phyloP scores from a whole-genome alignment of 2,888 invertebrate genomes.

The Phaedon cochleariae region DNA sequence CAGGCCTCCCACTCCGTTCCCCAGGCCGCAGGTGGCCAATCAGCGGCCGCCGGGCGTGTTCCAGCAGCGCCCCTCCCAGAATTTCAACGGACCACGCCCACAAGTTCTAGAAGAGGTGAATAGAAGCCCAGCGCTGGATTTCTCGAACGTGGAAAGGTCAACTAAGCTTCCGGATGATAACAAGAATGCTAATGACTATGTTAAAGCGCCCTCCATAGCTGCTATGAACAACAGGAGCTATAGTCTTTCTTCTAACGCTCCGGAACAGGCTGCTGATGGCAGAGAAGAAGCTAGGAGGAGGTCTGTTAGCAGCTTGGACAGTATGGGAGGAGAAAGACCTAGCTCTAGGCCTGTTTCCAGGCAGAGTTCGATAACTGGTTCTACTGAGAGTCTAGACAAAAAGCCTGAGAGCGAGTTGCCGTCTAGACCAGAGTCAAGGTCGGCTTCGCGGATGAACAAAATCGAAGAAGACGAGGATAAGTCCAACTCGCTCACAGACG shows the following conservation, averaged over 20 bases:
- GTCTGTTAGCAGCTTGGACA: conserved; percentile 65
- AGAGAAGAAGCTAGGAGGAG: conserved; percentile 66
- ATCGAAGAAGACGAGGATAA: conserved; percentile 50
- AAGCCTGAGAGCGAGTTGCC: conserved; percentile 45
- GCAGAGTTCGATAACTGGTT: conserved; percentile 41
- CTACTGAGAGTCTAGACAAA: conserved; percentile 49
- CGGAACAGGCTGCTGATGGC: conserved; percentile 60
- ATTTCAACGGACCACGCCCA: conserved; percentile 43
- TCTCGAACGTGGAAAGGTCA: conserved; percentile 48
- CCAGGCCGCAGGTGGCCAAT: conserved; percentile 60
- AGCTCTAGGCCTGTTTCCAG: conserved; percentile 38
- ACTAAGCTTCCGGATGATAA: conserved; percentile 62
- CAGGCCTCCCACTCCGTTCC: conserved; percentile 65
- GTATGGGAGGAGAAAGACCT: conserved; percentile 59
- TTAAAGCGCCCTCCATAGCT: conserved; percentile 56
- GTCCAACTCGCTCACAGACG: conserved; percentile 38
- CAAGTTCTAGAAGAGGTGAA: conserved; percentile 38
- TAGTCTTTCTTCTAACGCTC: conserved; percentile 66
- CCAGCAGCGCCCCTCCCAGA: conserved; percentile 52
- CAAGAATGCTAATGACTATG: conserved; percentile 27
- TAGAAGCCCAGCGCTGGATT: conserved; percentile 57
- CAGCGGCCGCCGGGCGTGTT: conserved; percentile 47
- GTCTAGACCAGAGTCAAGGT: conserved; percentile 53
- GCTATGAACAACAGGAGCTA: conserved; percentile 66
- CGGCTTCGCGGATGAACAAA: conserved; percentile 52